A percentile compares a stretch with the other conserved stretches of the same genome.
phyloP scores from a whole-genome alignment of 2,797 vertebrate species.

The Dryobates pubescens region DNA sequence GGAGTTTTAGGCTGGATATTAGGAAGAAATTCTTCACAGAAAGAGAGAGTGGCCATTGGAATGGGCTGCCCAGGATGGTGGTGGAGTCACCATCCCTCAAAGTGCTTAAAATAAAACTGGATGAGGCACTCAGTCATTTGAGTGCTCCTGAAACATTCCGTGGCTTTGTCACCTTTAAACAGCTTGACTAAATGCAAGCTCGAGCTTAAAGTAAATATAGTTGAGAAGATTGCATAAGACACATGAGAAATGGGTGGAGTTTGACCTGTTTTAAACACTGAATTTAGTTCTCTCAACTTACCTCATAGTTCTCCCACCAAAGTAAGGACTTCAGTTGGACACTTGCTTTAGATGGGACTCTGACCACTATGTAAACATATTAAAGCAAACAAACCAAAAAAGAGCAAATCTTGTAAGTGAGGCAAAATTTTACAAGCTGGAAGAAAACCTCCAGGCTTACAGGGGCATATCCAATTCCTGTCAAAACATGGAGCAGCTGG shows the following conservation, averaged over 20 bases:
- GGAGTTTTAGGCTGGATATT: too few relatives aligned
- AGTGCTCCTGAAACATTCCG: background rate
- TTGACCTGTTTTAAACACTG: background rate
- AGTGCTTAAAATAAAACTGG: too few relatives aligned
- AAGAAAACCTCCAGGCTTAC: background rate
- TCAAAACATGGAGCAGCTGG: background rate
- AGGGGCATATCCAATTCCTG: background rate
- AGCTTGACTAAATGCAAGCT: background rate
- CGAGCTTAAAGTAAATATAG: background rate
- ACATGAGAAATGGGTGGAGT: background rate
- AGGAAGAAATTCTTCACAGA: too few relatives aligned
- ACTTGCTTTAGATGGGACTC: background rate
- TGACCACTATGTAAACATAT: background rate
- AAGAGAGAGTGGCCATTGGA: too few relatives aligned
- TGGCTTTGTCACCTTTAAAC: background rate
- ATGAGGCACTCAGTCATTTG: background rate
- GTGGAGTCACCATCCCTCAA: too few relatives aligned
- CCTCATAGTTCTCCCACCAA: background rate
- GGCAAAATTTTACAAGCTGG: background rate
- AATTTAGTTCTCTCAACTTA: background rate
- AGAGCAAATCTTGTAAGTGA: background rate
- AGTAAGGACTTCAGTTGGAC: background rate
- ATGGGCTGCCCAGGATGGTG: too few relatives aligned
- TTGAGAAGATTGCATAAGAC: background rate
- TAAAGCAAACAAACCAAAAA: background rate